Base-by-base conservation (phyloP, 2,888 invertebrate genomes). In the Leistus spinibarbis region DNA sequence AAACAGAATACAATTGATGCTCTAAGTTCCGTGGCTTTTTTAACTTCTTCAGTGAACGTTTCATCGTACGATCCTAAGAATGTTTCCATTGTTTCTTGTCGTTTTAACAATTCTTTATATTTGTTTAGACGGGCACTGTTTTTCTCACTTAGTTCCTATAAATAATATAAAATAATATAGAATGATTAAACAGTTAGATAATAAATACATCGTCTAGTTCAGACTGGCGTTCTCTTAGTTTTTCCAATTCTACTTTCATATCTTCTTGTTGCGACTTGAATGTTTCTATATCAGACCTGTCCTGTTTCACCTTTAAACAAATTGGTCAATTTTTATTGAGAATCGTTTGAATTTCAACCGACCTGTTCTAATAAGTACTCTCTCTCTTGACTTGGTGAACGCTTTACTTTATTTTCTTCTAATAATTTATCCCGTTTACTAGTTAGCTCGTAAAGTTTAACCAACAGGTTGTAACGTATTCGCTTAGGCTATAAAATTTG, bases 301-400 rank as follows among this genome's bases (percentile, higher is more conserved):
- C 80, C 60, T 80, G 78, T 76, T 81, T 81, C 1, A 81, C 79
- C 81, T 81, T 56, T 24, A 76, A 78, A 75, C 23, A 63, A 53
- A 16, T 19, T 13, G 20, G 13, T 20, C 22, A 3, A 16, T n/a
- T 3, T 17, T 53, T 13, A 40, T 0, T 66, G 7, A n/a, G 19
- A 63, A 4, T 63, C 23, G 10, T n/a, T 13, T 16, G 70, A 20
- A 56, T 57, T 77, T 71, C 17, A 16, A 60, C 60, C 19, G 20
- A 80, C 81, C 76, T 82, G 81, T 68, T 80, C 79, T 16, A 82
- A 73, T 17, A 82, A 77, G 54, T 78, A 79, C 76, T 81, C 81
- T 56, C 80, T 77, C 76, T 82, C 81, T 76, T 82, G 79, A 19
- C 79, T 78, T 5, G 81, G 81, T 17, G 80, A 80, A 66, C 80